These are phyloP conservation scores for Myiozetetes cayanensis DNA, from an alignment of 2,113 vertebrate genomes.

Conservation along the genomic window DNA sequence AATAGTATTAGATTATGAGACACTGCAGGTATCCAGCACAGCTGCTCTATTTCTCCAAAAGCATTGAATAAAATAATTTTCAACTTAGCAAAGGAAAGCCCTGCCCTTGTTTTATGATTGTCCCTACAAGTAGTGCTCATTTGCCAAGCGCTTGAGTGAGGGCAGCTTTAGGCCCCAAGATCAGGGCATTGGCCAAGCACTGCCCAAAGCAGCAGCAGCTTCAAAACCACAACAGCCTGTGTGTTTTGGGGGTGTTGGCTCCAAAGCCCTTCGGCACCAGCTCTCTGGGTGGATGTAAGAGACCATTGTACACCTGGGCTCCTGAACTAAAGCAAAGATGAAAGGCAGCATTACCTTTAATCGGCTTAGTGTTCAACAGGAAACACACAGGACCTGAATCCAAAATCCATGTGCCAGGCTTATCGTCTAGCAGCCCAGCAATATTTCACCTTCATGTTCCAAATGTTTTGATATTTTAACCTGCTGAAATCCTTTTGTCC, in stretches of 20 bases:
- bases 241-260: background rate
- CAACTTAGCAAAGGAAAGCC: background rate
- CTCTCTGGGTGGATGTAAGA: background rate
- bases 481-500: background rate
- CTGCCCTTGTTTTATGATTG: background rate
- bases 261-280: background rate
- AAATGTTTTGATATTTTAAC: background rate
- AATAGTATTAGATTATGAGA: background rate
- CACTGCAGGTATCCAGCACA: background rate
- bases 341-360: background rate
- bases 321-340: background rate
- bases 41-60: background rate
- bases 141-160: background rate
- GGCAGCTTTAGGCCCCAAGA: background rate
- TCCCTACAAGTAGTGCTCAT: fast-evolving
- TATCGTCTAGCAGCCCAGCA: background rate
- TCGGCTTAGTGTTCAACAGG: background rate
- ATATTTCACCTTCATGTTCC: background rate
- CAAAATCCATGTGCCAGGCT: background rate
- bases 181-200: background rate
- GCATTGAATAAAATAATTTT: background rate
- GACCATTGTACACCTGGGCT: background rate
- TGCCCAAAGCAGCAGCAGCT: background rate
- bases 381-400: background rate
- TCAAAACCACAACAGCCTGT: background rate